phyloP scores from a whole-genome alignment of 2,888 invertebrate genomes.

The Rhaphigaster nebulosa region DNA sequence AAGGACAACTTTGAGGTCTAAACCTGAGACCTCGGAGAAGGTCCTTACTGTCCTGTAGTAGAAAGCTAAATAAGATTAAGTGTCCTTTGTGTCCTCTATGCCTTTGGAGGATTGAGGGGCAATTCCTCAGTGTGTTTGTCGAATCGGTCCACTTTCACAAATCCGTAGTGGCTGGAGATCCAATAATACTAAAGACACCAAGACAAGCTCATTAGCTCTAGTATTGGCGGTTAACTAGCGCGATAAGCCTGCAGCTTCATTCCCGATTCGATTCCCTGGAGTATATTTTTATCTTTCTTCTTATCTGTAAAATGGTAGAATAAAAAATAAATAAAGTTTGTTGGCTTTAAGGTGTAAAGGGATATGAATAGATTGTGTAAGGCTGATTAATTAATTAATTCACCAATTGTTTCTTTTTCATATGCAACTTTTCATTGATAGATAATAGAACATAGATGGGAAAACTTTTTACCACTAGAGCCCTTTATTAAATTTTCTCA shows the following conservation, averaged over 20 bases:
- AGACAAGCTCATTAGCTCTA: background rate
- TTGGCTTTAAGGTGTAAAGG: no score
- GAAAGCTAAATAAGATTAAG: conserved; percentile 38
- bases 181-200: background rate
- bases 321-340: no score
- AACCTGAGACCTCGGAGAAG: background rate
- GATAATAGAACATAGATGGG: no score
- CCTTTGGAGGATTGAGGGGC: conserved; percentile 20
- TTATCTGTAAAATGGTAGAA: background rate
- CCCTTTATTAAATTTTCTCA: no score
- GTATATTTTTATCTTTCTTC: background rate
- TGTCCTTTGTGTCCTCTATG: background rate
- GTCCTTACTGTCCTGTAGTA: background rate
- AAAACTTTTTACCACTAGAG: no score
- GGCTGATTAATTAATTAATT: no score
- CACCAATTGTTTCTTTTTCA: no score
- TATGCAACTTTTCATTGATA: no score
- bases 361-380: no score
- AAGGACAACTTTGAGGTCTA: background rate
- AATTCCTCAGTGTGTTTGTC: conserved; percentile 21
- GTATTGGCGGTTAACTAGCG: background rate
- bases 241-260: background rate
- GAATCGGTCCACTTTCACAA: background rate
- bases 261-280: background rate
- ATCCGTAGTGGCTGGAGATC: background rate